Base-by-base conservation (phyloP, 1,140 invertebrate genomes). In the Campoletis sonorensis region DNA sequence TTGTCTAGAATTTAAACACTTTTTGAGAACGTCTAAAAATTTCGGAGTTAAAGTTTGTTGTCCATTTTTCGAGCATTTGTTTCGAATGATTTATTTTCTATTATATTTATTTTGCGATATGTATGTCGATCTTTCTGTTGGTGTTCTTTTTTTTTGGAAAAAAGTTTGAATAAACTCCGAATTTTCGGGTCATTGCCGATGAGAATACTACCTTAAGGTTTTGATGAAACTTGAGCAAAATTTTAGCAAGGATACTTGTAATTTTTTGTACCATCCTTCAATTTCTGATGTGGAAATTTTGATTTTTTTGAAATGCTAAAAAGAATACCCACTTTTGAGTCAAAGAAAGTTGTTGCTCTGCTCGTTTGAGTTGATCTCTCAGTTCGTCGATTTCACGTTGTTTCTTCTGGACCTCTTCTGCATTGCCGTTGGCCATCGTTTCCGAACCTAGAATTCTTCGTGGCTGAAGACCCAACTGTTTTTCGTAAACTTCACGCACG, bases 301-400 rank as follows among this genome's bases (percentile, higher is more conserved):
- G 40, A 45, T 45, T 13, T 45, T 45, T 45, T 8, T n/a, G n/a
- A n/a, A 11, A 10, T 45, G 5, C 5, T 10, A n/a, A 23, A 26
- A 54, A 26, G 13, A 64, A 64, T 67, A 73, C 49, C 10, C 37
- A 92, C 90, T 90, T 91, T 84, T 90, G 89, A 51, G 85, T 87
- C 0, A 81, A 64, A 4, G 58, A 82, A 4, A 92, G 91, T 82
- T 94, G 93, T 84, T 94, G 92, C 89, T 95, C 94, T 26, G 92
- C 93, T 54, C 92, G 91, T 82, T 94, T 93, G 3, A 95, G 91
- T 33, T 93, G 90, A 54, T 88, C 88, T 27, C 93, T 92, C 61
- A 95, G 90, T 70, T 92, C 89, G 82, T 95, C 93, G 79, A 95
- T 94, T 84, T 95, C 94, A 15, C 88, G 88, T 79, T 96, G 92